Evolutionary conservation across 2,113 vertebrate genomes (phyloP).

Genomic region (Leucosticte australis): DNA sequence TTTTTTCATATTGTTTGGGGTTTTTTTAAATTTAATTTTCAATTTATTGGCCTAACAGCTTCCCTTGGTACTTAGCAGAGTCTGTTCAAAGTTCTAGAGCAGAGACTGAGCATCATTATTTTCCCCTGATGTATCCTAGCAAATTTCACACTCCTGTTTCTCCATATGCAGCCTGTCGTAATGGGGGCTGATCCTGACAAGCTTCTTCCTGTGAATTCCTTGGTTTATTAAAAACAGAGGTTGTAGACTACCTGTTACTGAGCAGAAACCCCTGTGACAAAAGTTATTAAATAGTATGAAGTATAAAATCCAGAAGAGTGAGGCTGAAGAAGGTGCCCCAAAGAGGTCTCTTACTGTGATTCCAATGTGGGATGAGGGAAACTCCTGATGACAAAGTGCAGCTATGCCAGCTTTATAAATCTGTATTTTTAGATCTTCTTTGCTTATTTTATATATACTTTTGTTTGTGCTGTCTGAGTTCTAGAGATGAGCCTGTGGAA

Average conservation of each 20-base stretch:
- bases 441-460: neutral
- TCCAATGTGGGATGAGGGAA: rapidly evolving
- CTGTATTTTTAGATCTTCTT: neutral
- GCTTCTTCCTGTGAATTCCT: neutral
- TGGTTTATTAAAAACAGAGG: neutral
- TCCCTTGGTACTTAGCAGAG: neutral
- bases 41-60: neutral
- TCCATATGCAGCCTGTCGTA: neutral
- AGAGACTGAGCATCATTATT: neutral
- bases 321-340: neutral
- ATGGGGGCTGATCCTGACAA: neutral
- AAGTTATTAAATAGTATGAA: neutral
- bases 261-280: neutral
- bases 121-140: neutral
- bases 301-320: neutral
- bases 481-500: neutral
- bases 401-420: neutral
- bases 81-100: neutral
- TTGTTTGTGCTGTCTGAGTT: neutral
- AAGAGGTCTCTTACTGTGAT: neutral
- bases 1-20: neutral
- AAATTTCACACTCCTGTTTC: neutral
- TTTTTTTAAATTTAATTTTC: neutral
- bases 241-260: neutral
- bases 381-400: neutral